phyloP scores from a whole-genome alignment of 1,140 invertebrate genomes.

The Hyphantria cunea region DNA sequence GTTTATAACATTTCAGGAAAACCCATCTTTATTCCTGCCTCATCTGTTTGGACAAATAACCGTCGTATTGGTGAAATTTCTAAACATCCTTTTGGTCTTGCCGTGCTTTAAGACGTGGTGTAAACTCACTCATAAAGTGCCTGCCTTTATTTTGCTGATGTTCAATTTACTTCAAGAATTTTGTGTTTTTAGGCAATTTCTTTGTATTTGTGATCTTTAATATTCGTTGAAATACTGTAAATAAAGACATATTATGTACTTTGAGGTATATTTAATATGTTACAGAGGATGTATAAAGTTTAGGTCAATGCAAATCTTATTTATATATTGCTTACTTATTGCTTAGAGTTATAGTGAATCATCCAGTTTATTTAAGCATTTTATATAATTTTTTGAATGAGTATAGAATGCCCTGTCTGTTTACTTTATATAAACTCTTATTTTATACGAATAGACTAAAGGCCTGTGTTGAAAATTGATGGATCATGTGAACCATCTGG shows the following conservation, averaged over 20 bases:
- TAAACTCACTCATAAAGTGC: slow-evolving; percentile 43
- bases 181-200: slow-evolving; percentile 56
- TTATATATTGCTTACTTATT: too few species aligned
- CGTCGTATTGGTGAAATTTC: slow-evolving; percentile 41
- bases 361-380: too few species aligned
- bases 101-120: slow-evolving; percentile 36
- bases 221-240: neutral
- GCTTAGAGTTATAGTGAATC: too few species aligned
- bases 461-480: too few species aligned
- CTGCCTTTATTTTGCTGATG: slow-evolving; percentile 46
- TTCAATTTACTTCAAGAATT: slow-evolving; percentile 70
- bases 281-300: too few species aligned
- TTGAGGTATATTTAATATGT: too few species aligned
- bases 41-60: slow-evolving; percentile 52
- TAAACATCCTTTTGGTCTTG: slow-evolving; percentile 44
- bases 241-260: neutral
- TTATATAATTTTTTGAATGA: too few species aligned
- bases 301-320: too few species aligned
- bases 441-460: too few species aligned
- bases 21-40: slow-evolving; percentile 60
- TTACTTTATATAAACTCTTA: too few species aligned
- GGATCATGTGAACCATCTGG: too few species aligned
- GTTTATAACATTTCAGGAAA: slow-evolving; percentile 48
- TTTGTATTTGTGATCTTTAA: slow-evolving; percentile 62
- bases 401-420: too few species aligned